Evolutionary conservation across 2,888 invertebrate species (phyloP), one percentile per base, ranked within the genome.

Genomic region (Pachycephus smyrnensis): DNA sequence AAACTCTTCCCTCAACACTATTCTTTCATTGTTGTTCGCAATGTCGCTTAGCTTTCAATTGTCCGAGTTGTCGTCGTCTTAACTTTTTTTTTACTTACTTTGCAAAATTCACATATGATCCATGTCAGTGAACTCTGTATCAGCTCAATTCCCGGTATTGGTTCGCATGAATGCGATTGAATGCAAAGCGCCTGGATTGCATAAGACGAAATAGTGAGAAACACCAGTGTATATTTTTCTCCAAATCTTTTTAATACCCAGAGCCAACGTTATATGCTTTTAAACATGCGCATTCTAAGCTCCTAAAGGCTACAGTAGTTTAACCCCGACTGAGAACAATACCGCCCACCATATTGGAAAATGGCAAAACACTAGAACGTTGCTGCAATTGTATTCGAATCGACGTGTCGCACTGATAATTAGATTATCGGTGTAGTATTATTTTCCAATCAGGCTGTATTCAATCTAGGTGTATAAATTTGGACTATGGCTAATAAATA

Each of bases 71-170:
- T 40, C 15, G 12, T 4, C 40, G 23, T 40, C 23, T 55, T 9
- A 23, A 9, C 55, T 23, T 23, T 55, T 40, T 37, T 55, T 23
- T 55, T 23, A 40, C 40, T 55, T 55, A 55, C 23, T 55, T 55
- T 55, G 55, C 55, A 55, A 23, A 23, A 55, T 55, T 6, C 23
- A 23, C 55, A 55, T 55, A 55, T 23, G 55, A 55, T 55, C 77
- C 80, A 81, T 86, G 88, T 88, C 89, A 86, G 88, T 87, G 86
- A 89, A 88, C 88, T 82, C 83, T 6, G 9, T 55, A 55, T 23
- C 80, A 80, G 78, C 73, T 77, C 81, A 80, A 83, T 85, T 85
- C 85, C 80, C 79, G 80, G 82, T 86, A 84, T 80, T 79, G 79
- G 78, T 55, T 55, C 15, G 15, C 55, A 79, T 79, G 80, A 80